Conservation (phyloP, 1,140 invertebrate genomes). For the Ceratina japonica region DNA sequence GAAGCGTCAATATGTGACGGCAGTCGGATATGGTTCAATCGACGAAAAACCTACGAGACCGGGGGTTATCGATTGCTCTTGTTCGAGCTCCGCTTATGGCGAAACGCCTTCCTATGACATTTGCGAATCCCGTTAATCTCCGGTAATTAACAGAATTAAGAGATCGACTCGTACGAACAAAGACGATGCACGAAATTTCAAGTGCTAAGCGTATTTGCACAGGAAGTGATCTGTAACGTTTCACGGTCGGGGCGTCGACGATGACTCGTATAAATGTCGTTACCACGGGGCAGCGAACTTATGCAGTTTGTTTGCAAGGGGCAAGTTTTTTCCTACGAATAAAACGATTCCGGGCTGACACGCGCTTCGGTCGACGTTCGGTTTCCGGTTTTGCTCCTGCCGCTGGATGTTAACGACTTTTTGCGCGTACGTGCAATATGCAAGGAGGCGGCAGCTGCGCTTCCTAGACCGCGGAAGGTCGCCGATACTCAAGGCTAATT, state of each 20-base stretch:
- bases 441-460: slow-evolving; percentile 39
- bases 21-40: slow-evolving; percentile 51
- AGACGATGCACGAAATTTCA: background rate
- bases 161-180: background rate
- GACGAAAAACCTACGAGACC: slow-evolving; percentile 36
- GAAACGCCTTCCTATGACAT: too few species aligned
- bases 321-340: background rate
- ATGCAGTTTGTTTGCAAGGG: slow-evolving; percentile 24
- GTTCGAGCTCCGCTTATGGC: too few species aligned
- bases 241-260: background rate
- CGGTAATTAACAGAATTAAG: background rate
- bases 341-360: slow-evolving; percentile 33
- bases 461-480: slow-evolving; percentile 44
- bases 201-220: slow-evolving; percentile 15
- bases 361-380: background rate
- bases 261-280: slow-evolving; percentile 36
- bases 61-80: slow-evolving; percentile 37
- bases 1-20: slow-evolving; percentile 71
- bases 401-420: slow-evolving; percentile 44
- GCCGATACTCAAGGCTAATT: slow-evolving; percentile 57
- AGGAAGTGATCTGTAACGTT: background rate
- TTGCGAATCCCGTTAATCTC: background rate
- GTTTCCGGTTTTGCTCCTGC: slow-evolving; percentile 27
- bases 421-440: background rate
- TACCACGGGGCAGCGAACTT: background rate